A percentile compares a stretch with the other conserved stretches of the same genome.
phyloP scores from a whole-genome alignment of 2,797 vertebrate species.

The Iguana delicatissima region DNA sequence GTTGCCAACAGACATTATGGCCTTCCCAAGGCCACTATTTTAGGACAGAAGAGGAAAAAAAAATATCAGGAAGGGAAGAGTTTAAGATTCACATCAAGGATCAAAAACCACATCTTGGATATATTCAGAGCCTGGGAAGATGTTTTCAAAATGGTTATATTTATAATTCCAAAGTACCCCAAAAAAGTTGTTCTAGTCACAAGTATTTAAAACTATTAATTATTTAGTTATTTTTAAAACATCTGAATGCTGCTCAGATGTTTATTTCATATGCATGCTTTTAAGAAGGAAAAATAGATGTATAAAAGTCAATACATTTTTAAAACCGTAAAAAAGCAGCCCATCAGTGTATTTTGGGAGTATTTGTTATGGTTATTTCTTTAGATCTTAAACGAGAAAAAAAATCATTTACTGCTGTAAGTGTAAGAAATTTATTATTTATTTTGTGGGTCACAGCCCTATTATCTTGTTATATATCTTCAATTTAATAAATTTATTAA shows the following conservation, averaged over 20 bases:
- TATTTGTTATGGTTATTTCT: background rate
- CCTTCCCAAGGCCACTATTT: slow-evolving; percentile 31
- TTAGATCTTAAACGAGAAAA: background rate
- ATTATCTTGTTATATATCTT: too few species aligned
- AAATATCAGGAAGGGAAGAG: background rate
- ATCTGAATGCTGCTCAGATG: background rate
- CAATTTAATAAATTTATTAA: too few species aligned
- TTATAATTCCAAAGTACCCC: background rate
- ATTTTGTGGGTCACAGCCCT: background rate
- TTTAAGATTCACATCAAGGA: background rate
- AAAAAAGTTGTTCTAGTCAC: background rate
- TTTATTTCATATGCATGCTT: background rate
- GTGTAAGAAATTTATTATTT: background rate
- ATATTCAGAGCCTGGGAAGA: background rate
- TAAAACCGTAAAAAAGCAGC: background rate
- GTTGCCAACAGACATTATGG: slow-evolving; percentile 57
- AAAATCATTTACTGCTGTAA: background rate
- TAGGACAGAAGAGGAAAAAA: background rate
- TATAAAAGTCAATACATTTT: background rate
- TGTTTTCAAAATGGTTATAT: background rate
- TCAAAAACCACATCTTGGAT: background rate
- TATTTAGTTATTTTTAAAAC: background rate
- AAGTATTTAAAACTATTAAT: background rate
- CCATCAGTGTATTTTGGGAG: background rate
- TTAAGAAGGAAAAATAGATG: background rate